Base-by-base conservation (phyloP, 2,888 invertebrate genomes). In the Spodoptera picta region DNA sequence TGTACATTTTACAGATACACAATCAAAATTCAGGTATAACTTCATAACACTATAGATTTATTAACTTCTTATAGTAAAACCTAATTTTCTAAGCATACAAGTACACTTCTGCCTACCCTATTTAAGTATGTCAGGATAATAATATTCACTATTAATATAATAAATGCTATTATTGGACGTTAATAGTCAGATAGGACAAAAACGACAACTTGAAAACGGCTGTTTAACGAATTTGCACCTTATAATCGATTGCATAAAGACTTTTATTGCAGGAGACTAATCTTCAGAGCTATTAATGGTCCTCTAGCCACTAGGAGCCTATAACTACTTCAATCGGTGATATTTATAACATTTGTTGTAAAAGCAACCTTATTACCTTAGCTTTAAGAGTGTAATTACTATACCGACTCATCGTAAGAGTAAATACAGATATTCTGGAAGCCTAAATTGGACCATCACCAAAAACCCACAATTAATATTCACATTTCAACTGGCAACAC, bases 401-500 rank as follows among this genome's bases (percentile, higher is more conserved):
- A 36, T 7, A 7, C 36, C 36, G 36, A 36, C 7, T 36, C 9
- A 36, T 9, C 36, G 7, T 36, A 36, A 36, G 1, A 36, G 36
- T 36, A 36, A 36, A 36, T 36, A 19, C 45, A 36, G 48, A 45
- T 55, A 55, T 19, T 45, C 24, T 59, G 54, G 19, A 71, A 65
- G 45, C 36, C 31, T 53, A 43, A 48, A 65, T 60, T 66, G n/a
- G 60, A 54, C 43, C 45, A 49, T 53, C 69, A 60, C 51, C 54
- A 59, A 51, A 36, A 71, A 23, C 11, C 24, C 19, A 66, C 2
- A 12, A 27, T 60, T 31, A 42, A 14, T 53, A 53, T 31, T 52
- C 19, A 52, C 14, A 7, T 50, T 69, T 56, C 2, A 56, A 69
- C 70, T 75, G 43, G 75, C 71, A 69, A 75, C 65, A 56, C 70